phyloP scores from a whole-genome alignment of 2,113 vertebrate species.

The Meleagris gallopavo region DNA sequence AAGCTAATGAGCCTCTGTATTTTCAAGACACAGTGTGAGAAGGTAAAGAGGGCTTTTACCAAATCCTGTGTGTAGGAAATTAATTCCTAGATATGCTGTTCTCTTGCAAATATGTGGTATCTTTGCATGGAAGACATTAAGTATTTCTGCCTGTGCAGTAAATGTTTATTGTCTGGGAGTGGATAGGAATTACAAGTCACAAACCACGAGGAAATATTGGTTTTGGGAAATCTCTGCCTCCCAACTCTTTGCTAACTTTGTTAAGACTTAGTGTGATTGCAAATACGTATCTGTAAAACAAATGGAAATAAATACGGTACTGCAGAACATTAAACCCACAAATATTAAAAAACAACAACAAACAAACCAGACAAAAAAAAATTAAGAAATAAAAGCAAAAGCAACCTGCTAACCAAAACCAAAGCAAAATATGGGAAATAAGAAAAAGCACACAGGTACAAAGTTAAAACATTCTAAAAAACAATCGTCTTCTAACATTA shows the following conservation, averaged over 20 bases:
- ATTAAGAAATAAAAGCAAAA: neutral
- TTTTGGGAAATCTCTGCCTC: neutral
- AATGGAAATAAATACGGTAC: neutral
- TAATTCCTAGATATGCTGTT: neutral
- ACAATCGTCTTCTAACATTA: neutral
- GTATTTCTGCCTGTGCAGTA: neutral
- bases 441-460: neutral
- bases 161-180: neutral
- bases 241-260: neutral
- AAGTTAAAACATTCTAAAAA: neutral
- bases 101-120: neutral
- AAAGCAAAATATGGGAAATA: neutral
- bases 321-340: neutral
- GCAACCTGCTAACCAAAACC: neutral
- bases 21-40: neutral
- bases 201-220: neutral
- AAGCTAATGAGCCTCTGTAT: neutral
- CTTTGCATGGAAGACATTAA: neutral
- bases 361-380: neutral
- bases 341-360: neutral
- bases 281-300: neutral
- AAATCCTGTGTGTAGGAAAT: neutral
- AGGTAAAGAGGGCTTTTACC: neutral
- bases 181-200: neutral
- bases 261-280: neutral